These are phyloP conservation scores for Watsonalla cultraria DNA, from an alignment of 2,888 invertebrate genomes.

Conservation along the genomic window DNA sequence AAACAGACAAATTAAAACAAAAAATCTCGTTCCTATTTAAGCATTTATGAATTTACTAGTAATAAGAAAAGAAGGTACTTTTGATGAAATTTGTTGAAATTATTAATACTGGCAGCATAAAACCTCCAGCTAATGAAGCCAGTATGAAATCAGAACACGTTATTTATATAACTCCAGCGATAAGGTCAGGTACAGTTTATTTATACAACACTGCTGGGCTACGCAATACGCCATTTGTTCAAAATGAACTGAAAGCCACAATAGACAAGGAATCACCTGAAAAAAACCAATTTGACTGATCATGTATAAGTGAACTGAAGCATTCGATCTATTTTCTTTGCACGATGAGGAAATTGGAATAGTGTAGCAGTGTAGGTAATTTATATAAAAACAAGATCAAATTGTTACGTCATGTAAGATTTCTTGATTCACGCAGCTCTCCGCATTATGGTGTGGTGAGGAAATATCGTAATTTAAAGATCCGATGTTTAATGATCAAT, in stretches of 20 bases:
- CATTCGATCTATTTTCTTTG: not conserved
- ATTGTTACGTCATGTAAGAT: constrained; percentile 16
- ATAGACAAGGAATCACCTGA: constrained; percentile 19
- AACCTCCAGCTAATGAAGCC: constrained; percentile 8
- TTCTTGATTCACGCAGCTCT: constrained; percentile 15
- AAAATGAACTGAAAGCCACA: constrained; percentile 12
- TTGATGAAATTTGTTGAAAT: not conserved
- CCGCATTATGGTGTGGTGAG: constrained; percentile 9
- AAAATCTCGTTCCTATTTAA: too few species aligned
- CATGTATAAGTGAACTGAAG: too few species aligned
- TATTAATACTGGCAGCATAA: not conserved
- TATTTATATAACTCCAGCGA: constrained; percentile 38
- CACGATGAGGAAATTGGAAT: not conserved
- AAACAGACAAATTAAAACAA: too few species aligned
- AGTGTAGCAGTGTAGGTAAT: constrained; percentile 5
- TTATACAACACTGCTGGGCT: constrained; percentile 19
- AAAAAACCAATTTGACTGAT: constrained; percentile 5
- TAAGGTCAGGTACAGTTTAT: constrained; percentile 38
- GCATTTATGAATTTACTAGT: too few species aligned
- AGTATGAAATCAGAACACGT: constrained; percentile 23
- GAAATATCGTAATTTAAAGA: constrained; percentile 10
- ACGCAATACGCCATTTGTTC: constrained; percentile 23
- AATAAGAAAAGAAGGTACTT: not conserved
- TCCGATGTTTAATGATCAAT: constrained; percentile 16
- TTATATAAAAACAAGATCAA: constrained; percentile 12